phyloP scores from a whole-genome alignment of 2,797 vertebrate species.

The Salarias fasciatus region DNA sequence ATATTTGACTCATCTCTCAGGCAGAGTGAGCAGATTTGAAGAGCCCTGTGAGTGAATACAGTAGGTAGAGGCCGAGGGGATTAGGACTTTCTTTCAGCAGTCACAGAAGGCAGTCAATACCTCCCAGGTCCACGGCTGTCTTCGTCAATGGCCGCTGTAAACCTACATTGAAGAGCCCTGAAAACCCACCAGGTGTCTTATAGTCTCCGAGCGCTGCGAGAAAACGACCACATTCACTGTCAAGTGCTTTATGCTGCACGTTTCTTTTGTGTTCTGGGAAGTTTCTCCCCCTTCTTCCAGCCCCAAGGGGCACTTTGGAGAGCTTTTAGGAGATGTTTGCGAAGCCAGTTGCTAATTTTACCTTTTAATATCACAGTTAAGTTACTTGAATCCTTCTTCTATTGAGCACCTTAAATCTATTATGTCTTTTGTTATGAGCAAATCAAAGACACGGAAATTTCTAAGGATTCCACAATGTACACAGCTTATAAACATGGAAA shows the following conservation, averaged over 20 bases:
- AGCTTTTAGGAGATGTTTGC: conserved; percentile 12
- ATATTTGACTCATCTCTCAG: too few species aligned
- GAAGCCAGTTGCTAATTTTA: neutral
- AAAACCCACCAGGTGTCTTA: conserved; percentile 74
- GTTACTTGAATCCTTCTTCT: neutral
- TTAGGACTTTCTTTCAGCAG: conserved; percentile 53
- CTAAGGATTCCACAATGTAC: too few species aligned
- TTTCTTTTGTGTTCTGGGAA: conserved; percentile 46
- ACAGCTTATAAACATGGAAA: too few species aligned
- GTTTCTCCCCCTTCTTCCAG: conserved; percentile 2
- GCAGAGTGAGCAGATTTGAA: too few species aligned
- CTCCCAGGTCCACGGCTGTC: conserved; percentile 38
- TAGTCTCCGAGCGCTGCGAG: conserved; percentile 47
- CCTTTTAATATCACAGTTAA: conserved; percentile 13
- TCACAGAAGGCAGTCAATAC: conserved; percentile 50
- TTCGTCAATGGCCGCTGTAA: conserved; percentile 64
- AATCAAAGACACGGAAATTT: too few species aligned
- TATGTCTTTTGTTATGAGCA: too few species aligned
- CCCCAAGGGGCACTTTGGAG: conserved; percentile 6
- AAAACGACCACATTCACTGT: conserved; percentile 72
- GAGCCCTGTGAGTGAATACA: neutral
- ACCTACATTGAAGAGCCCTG: conserved; percentile 57
- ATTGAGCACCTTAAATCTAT: too few species aligned
- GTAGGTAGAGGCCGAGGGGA: conserved; percentile 12
- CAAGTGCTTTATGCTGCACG: conserved; percentile 60